A percentile compares a stretch with the other conserved stretches of the same genome.
Evolutionary conservation across 2,113 vertebrate genomes (phyloP).

Genomic region (Macquaria ambigua): DNA sequence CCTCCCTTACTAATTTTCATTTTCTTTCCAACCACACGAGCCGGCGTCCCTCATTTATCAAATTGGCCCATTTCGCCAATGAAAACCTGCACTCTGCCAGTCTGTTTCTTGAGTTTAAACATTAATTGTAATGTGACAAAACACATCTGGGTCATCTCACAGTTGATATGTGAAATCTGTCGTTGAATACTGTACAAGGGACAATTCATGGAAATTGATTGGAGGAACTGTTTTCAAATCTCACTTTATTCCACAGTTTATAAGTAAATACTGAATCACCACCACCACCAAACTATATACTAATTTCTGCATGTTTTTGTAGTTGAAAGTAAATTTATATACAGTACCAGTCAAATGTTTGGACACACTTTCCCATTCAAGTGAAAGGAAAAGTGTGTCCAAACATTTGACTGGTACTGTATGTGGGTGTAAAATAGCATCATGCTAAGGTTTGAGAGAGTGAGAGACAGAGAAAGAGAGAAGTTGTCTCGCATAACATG

Average conservation of each 20-base stretch:
- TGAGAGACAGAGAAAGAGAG: conserved; percentile 1
- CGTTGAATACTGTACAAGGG: not conserved
- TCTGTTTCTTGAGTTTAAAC: not conserved
- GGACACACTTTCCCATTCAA: too few species aligned
- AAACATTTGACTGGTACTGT: too few species aligned
- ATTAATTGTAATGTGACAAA: not conserved
- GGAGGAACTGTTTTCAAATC: not conserved
- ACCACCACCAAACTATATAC: not conserved
- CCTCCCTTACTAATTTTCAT: conserved; percentile 14
- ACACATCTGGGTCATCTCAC: not conserved
- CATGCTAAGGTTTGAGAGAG: not conserved
- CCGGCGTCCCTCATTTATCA: conserved; percentile 26
- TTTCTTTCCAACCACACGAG: conserved; percentile 4
- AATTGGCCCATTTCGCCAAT: not conserved
- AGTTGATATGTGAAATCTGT: not conserved
- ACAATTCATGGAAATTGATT: too few species aligned
- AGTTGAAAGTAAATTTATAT: not conserved
- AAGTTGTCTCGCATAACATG: conserved; percentile 10
- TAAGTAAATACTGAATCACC: too few species aligned
- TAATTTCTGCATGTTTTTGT: not conserved
- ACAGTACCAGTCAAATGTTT: too few species aligned
- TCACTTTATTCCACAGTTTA: not conserved
- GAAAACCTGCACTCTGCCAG: conserved; percentile 4
- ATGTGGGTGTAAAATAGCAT: not conserved
- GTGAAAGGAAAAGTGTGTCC: too few species aligned